A percentile compares a stretch with the other conserved stretches of the same genome.
Conservation (phyloP, 1,140 invertebrate genomes). For the Doryteuthis pealeii region DNA sequence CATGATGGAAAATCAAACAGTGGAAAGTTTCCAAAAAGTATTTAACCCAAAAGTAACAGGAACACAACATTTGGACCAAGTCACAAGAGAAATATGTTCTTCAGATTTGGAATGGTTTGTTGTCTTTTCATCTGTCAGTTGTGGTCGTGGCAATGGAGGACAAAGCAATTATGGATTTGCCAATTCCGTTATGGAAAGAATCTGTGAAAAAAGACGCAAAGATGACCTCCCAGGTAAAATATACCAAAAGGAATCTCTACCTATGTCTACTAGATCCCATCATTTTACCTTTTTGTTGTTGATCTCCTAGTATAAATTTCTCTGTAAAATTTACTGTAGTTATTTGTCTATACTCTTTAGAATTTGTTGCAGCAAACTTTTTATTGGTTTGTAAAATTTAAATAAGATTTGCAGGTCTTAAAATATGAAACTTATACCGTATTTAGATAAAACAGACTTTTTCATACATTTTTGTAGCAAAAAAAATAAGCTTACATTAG, state of each 20-base stretch:
- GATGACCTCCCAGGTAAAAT: constrained; percentile 72
- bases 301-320: neutral
- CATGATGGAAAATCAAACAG: constrained; percentile 84
- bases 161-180: constrained; percentile 95
- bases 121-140: constrained; percentile 90
- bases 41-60: constrained; percentile 67
- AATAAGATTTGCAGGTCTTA: no score
- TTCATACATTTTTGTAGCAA: no score
- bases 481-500: no score
- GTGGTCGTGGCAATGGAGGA: constrained; percentile 91
- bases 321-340: neutral
- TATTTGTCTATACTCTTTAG: no score
- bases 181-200: constrained; percentile 94
- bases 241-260: neutral
- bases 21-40: constrained; percentile 74
- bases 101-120: constrained; percentile 78
- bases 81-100: constrained; percentile 71
- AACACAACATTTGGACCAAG: constrained; percentile 75
- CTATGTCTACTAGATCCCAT: constrained; percentile 3
- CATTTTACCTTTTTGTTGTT: neutral
- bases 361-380: no score
- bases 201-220: constrained; percentile 80
- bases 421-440: no score
- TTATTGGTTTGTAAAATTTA: no score
- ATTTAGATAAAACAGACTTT: no score